phyloP scores from a whole-genome alignment of 2,797 vertebrate genomes.

The Falco naumanni region DNA sequence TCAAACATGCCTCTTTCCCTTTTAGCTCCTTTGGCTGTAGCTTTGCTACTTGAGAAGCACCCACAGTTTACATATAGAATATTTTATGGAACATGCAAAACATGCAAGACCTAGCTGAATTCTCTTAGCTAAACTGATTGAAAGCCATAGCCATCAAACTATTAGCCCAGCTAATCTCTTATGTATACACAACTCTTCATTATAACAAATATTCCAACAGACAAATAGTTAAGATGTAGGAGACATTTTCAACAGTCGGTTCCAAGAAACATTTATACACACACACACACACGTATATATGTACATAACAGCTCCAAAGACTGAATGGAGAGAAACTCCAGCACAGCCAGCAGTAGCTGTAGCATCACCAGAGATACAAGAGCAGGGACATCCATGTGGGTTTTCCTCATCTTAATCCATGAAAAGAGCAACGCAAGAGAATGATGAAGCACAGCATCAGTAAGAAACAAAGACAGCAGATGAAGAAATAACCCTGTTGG shows the following conservation, averaged over 20 bases:
- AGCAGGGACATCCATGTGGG: accelerated
- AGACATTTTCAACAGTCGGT: not conserved
- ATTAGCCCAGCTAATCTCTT: not conserved
- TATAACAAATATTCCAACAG: not conserved
- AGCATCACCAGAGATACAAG: accelerated
- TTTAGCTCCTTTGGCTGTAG: not conserved
- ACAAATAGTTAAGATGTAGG: not conserved
- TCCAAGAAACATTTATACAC: not conserved
- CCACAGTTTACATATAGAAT: not conserved
- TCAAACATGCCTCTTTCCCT: not conserved
- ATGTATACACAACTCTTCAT: not conserved
- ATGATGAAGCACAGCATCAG: not conserved
- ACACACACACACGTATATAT: not conserved
- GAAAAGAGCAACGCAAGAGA: not conserved
- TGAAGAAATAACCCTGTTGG: not conserved
- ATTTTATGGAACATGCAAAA: not conserved
- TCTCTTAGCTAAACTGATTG: not conserved
- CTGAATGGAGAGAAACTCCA: not conserved
- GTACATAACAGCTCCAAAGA: not conserved
- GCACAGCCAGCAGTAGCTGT: not conserved
- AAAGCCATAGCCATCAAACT: not conserved
- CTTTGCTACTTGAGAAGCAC: not conserved
- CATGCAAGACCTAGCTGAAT: not conserved
- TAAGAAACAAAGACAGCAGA: not conserved
- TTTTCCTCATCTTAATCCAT: not conserved